These are phyloP conservation scores for Polyergus mexicanus DNA, from an alignment of 1,140 invertebrate species.

Conservation along the genomic window DNA sequence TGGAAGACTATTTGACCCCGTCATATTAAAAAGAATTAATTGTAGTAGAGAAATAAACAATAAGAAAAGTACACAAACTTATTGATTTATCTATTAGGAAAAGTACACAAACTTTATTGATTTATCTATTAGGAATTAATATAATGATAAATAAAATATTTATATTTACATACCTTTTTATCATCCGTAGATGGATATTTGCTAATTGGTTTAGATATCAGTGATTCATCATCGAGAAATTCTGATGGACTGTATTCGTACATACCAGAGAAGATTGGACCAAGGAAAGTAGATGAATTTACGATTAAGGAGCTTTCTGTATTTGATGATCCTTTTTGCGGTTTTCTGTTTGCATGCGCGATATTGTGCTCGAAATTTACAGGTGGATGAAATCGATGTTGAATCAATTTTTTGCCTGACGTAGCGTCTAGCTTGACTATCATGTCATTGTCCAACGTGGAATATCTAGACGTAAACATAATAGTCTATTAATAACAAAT, in stretches of 20 bases:
- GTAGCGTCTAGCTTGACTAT: conserved; percentile 73
- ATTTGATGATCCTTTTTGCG: conserved; percentile 26
- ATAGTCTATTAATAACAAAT: neutral
- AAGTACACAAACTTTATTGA: neutral
- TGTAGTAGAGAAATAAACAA: neutral
- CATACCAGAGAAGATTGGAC: conserved; percentile 30
- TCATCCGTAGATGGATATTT: conserved; percentile 45
- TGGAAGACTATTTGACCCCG: no score
- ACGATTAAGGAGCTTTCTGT: conserved; percentile 29
- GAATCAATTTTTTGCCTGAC: conserved; percentile 68
- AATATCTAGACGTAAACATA: conserved; percentile 74
- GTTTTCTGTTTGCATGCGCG: conserved; percentile 50
- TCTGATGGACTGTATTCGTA: conserved; percentile 63
- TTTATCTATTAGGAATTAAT: neutral
- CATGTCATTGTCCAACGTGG: conserved; percentile 78
- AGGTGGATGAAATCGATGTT: conserved; percentile 82
- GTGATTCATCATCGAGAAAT: conserved; percentile 58
- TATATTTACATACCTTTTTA: conserved; percentile 17
- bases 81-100: neutral
- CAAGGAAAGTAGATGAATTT: conserved; percentile 38
- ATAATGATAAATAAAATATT: neutral
- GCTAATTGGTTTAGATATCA: conserved; percentile 60
- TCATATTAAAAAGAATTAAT: no score
- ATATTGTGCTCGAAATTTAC: conserved; percentile 75
- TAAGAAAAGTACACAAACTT: neutral